These are phyloP conservation scores for Drosophila bipectinata DNA, from an alignment of 1,140 invertebrate species.

Conservation along the genomic window DNA sequence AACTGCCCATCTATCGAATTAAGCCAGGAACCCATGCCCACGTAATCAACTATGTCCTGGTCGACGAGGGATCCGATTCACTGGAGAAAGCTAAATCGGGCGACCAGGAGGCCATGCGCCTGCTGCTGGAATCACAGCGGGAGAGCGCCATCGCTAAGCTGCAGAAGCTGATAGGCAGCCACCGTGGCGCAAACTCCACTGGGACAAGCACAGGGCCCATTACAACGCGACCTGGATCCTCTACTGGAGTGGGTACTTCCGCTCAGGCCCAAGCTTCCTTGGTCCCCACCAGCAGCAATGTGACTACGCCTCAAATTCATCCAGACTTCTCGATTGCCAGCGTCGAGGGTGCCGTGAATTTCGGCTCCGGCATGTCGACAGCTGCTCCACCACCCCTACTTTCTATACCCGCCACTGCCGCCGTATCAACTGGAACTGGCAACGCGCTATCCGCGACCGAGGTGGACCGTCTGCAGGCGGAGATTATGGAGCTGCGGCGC, in stretches of 20 bases:
- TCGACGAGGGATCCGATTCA: constrained; percentile 63
- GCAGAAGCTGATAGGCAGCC: constrained; percentile 53
- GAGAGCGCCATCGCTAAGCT: constrained; percentile 59
- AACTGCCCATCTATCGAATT: constrained; percentile 60
- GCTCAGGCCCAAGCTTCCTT: not conserved
- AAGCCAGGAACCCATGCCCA: constrained; percentile 71
- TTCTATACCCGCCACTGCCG: not conserved
- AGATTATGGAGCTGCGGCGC: constrained; percentile 47
- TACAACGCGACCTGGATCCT: not conserved
- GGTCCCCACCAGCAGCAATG: constrained; percentile 6
- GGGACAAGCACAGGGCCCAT: too few relatives aligned
- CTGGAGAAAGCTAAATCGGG: constrained; percentile 66
- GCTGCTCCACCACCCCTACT: not conserved
- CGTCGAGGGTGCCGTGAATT: constrained; percentile 49
- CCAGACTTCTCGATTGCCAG: constrained; percentile 64
- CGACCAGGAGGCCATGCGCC: constrained; percentile 61
- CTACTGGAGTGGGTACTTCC: not conserved
- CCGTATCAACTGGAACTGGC: not conserved
- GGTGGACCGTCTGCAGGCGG: constrained; percentile 46
- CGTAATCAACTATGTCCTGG: constrained; percentile 64
- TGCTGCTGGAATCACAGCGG: constrained; percentile 60
- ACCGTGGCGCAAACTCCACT: constrained; percentile 9
- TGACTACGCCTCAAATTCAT: constrained; percentile 66
- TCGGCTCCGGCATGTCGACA: not conserved
- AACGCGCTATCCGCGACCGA: not conserved